Evolutionary conservation across 2,113 vertebrate genomes (phyloP).

Genomic region (Myotis lucifugus): DNA sequence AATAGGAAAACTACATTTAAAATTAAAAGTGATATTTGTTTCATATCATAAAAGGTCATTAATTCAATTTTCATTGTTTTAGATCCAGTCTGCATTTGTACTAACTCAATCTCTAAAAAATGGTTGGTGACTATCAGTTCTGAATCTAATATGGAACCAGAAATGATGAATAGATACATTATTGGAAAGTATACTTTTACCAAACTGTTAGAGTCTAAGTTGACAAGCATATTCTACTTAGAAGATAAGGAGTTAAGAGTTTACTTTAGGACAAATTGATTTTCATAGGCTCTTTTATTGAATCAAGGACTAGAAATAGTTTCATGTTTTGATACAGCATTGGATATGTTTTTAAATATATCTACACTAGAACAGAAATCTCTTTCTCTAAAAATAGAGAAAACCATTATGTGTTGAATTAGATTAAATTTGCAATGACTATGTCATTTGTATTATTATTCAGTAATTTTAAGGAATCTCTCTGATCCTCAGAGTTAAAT

Average conservation of each 20-base stretch:
- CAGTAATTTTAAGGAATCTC: constrained; percentile 24
- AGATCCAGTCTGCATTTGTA: not conserved
- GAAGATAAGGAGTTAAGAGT: not conserved
- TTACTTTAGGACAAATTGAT: not conserved
- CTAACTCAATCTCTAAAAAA: not conserved
- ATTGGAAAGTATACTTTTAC: not conserved
- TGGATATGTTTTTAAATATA: not conserved
- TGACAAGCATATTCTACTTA: not conserved
- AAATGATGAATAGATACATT: not conserved
- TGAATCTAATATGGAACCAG: not conserved
- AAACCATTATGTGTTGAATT: not conserved
- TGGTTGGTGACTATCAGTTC: not conserved
- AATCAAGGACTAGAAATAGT: not conserved
- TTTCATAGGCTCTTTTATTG: not conserved
- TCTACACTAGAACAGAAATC: not conserved
- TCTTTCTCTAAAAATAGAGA: not conserved
- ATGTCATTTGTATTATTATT: not conserved
- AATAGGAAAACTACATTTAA: not conserved
- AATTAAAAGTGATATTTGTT: not conserved
- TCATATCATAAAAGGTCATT: not conserved
- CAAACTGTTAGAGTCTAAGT: not conserved
- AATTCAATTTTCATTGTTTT: not conserved
- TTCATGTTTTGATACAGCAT: not conserved
- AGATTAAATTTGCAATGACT: not conserved
- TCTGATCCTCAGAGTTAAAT: not conserved